phyloP scores from a whole-genome alignment of 2,888 invertebrate species.

The Drosophila cracens region DNA sequence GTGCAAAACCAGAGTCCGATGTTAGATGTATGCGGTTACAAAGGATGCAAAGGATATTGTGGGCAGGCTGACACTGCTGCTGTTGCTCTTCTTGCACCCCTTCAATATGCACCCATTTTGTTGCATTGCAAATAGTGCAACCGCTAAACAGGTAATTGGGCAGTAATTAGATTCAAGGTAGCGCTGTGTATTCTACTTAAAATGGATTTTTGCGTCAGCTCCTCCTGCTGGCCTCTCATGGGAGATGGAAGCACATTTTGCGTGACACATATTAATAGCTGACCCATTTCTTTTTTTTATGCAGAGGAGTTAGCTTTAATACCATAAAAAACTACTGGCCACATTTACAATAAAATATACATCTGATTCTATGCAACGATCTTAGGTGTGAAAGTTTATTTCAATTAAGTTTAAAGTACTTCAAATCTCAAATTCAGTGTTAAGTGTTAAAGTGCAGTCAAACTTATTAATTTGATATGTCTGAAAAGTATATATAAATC shows the following conservation, averaged over 20 bases:
- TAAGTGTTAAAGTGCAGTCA: background rate
- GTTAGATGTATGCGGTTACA: conserved; percentile 45
- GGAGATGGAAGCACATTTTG: conserved; percentile 13
- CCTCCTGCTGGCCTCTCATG: background rate
- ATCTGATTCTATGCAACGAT: background rate
- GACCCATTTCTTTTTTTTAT: conserved; percentile 3
- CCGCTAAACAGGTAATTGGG: conserved; percentile 23
- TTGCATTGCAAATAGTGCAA: conserved; percentile 41
- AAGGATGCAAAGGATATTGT: conserved; percentile 23
- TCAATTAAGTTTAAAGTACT: background rate
- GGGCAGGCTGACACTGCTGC: conserved; percentile 9
- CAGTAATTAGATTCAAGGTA: conserved; percentile 37
- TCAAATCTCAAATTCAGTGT: background rate
- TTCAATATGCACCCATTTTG: conserved; percentile 15
- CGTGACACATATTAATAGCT: conserved; percentile 11
- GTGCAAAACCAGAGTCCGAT: conserved; percentile 8
- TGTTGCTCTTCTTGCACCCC: background rate
- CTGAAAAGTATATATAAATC: background rate
- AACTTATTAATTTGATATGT: background rate
- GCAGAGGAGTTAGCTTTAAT: background rate
- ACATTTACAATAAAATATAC: background rate
- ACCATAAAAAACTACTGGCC: background rate
- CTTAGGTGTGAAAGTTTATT: background rate
- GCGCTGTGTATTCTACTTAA: conserved; percentile 15
- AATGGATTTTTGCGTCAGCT: conserved; percentile 50